Conservation (phyloP, 2,888 invertebrate genomes). For the Plutella xylostella region DNA sequence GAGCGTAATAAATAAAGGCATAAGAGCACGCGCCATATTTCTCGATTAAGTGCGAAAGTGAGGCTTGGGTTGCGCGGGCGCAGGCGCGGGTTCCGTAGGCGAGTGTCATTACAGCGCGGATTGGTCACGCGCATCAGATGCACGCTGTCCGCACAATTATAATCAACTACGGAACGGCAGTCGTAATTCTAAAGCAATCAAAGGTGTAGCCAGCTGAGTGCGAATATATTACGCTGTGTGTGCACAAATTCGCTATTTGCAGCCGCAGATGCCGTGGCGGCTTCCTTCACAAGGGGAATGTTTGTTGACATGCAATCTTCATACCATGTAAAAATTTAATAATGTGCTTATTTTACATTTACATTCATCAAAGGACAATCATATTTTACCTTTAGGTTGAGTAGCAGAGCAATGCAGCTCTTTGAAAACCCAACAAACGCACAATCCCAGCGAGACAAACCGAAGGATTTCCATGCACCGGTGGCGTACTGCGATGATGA, state of each 20-base stretch:
- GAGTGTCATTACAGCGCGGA: constrained; percentile 53
- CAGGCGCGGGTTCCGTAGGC: constrained; percentile 25
- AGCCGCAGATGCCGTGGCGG: too few species aligned
- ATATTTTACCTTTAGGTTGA: too few species aligned
- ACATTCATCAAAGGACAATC: too few species aligned
- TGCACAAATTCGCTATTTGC: constrained; percentile 1
- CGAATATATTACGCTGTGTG: constrained; percentile 23
- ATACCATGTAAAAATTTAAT: too few species aligned
- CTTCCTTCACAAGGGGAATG: too few species aligned
- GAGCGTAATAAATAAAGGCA: constrained; percentile 60
- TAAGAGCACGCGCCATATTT: constrained; percentile 66
- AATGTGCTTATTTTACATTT: too few species aligned
- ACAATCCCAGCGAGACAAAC: too few species aligned
- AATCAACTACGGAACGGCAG: constrained; percentile 55
- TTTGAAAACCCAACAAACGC: too few species aligned
- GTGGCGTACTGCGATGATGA: too few species aligned
- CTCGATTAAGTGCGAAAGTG: constrained; percentile 68
- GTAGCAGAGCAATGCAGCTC: too few species aligned
- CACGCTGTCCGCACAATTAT: constrained; percentile 64
- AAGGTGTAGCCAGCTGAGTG: constrained; percentile 45
- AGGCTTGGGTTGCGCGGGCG: constrained; percentile 28
- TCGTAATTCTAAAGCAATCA: constrained; percentile 68
- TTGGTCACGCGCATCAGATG: constrained; percentile 66
- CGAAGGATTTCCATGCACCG: too few species aligned
- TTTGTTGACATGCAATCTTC: too few species aligned